phyloP scores from a whole-genome alignment of 1,140 invertebrate species.

The Vanessa atalanta region DNA sequence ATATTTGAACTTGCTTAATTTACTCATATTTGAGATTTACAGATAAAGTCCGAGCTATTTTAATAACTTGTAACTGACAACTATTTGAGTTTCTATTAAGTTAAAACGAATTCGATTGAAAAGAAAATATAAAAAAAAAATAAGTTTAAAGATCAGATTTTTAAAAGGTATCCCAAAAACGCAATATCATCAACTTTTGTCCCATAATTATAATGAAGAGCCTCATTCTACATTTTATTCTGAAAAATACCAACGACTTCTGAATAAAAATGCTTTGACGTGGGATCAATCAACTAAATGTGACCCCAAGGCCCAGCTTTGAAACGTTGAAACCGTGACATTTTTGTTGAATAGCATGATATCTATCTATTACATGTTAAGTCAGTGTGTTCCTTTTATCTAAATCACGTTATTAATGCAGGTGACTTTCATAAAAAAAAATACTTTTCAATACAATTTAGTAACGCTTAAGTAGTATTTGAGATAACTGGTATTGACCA shows the following conservation, averaged over 20 bases:
- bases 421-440: not conserved
- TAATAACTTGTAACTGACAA: too few relatives aligned
- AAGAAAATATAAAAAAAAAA: too few relatives aligned
- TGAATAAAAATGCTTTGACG: conserved; percentile 49
- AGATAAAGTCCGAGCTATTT: too few relatives aligned
- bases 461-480: too few relatives aligned
- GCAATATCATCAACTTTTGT: conserved; percentile 33
- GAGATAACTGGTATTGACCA: too few relatives aligned
- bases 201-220: conserved; percentile 36
- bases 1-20: too few relatives aligned
- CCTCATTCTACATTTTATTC: conserved; percentile 27
- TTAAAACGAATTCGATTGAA: too few relatives aligned
- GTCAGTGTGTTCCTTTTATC: conserved; percentile 15
- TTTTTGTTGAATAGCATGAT: conserved; percentile 18
- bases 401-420: conserved; percentile 7
- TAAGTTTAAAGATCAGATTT: not conserved
- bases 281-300: conserved; percentile 57
- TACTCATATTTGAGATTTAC: too few relatives aligned
- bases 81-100: too few relatives aligned
- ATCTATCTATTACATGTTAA: conserved; percentile 21
- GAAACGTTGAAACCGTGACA: conserved; percentile 20
- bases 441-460: too few relatives aligned
- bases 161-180: conserved; percentile 13
- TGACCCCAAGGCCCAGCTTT: conserved; percentile 34
- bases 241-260: conserved; percentile 41